Conservation (phyloP, 2,888 invertebrate genomes). For the Proisotoma minuta region DNA sequence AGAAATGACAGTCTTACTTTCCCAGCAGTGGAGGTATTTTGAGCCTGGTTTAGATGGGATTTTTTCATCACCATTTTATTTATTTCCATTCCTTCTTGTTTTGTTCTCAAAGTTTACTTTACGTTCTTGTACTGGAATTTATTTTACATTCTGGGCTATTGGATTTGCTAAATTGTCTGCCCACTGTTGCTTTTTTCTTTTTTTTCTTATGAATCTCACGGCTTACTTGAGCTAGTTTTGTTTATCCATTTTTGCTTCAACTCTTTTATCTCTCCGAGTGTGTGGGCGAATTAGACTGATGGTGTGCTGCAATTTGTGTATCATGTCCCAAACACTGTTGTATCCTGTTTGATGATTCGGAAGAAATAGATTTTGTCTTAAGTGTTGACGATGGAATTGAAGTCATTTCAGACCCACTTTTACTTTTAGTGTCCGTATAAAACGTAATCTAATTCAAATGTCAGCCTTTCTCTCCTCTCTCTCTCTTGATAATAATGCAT, state of each 20-base stretch:
- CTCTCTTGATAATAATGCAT: background rate
- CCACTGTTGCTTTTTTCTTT: background rate
- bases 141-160: background rate
- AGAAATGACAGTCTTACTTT: too few relatives aligned
- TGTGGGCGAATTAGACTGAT: too few relatives aligned
- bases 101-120: background rate
- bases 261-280: too few relatives aligned
- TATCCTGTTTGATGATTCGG: too few relatives aligned
- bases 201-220: background rate
- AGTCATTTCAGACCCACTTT: too few relatives aligned
- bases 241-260: too few relatives aligned
- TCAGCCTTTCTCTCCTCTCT: conserved; percentile 3
- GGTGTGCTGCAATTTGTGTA: background rate
- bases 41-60: background rate
- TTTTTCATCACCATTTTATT: conserved; percentile 1
- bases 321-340: background rate
- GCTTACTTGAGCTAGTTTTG: too few relatives aligned
- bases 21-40: background rate
- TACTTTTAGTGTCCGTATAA: background rate
- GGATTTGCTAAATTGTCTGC: background rate
- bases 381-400: too few relatives aligned
- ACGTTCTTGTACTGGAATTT: background rate
- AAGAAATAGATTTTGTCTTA: too few relatives aligned
- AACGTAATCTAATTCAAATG: conserved; percentile 11
- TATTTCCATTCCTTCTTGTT: background rate